phyloP scores from a whole-genome alignment of 2,797 vertebrate genomes.

The Rhincodon typus region DNA sequence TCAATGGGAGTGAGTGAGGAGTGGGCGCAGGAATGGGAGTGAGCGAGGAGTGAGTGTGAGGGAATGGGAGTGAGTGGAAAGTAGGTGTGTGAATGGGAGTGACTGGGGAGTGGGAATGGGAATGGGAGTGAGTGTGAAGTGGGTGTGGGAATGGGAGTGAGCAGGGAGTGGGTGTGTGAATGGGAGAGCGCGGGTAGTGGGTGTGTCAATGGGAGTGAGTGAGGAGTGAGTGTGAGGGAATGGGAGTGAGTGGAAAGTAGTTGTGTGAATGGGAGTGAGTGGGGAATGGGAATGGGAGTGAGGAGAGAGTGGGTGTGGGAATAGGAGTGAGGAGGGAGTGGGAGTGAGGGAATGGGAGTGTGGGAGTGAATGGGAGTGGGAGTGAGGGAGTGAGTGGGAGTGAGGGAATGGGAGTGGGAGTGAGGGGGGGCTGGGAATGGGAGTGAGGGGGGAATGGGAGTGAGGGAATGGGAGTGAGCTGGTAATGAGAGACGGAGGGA shows the following conservation, averaged over 20 bases:
- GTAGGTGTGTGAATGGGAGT: background rate
- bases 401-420: background rate
- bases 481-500: background rate
- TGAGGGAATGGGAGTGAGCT: background rate
- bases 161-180: rapidly evolving
- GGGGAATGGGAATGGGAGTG: background rate
- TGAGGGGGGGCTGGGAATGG: background rate
- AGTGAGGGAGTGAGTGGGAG: too few relatives aligned
- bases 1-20: rapidly evolving
- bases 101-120: background rate
- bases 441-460: background rate
- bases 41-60: background rate
- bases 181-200: rapidly evolving
- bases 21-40: background rate
- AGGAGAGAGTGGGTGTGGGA: background rate
- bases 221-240: background rate
- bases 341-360: background rate
- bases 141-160: rapidly evolving
- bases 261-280: background rate
- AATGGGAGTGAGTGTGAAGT: background rate
- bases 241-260: background rate
- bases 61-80: background rate
- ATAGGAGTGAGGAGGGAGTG: background rate
- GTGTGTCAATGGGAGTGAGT: rapidly evolving
- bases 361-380: background rate